phyloP scores from a whole-genome alignment of 2,888 invertebrate genomes.

The Micoletzkya japonica region DNA sequence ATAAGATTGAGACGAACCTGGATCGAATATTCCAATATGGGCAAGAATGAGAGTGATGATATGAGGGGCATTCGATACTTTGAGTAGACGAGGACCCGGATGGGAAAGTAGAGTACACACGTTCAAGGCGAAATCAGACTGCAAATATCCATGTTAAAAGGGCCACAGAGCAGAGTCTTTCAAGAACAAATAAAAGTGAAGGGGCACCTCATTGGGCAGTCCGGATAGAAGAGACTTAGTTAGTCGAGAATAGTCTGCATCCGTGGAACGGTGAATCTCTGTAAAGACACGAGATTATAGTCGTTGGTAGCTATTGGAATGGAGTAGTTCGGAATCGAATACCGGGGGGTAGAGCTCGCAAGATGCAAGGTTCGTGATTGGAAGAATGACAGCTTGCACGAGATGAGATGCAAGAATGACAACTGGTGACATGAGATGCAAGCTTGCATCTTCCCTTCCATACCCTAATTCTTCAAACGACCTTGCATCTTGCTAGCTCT shows the following conservation, averaged over 20 bases:
- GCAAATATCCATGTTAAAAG: neutral
- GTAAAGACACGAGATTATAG: no score
- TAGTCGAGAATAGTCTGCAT: slow-evolving; percentile 75
- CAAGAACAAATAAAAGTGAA: neutral
- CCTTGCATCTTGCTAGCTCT: no score
- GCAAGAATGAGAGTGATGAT: slow-evolving; percentile 86
- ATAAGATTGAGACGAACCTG: no score
- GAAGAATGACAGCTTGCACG: no score
- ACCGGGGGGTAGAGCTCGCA: no score
- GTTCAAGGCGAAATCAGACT: slow-evolving; percentile 93
- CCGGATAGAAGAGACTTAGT: slow-evolving; percentile 90
- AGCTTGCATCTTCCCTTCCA: no score
- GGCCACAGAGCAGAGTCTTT: neutral
- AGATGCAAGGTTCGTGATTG: no score
- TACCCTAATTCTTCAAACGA: no score
- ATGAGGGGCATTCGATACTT: slow-evolving; percentile 82
- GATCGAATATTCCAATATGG: slow-evolving; percentile 89
- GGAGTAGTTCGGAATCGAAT: no score
- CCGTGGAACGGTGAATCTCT: slow-evolving; percentile 25
- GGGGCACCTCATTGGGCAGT: slow-evolving; percentile 82
- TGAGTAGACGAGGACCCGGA: slow-evolving; percentile 75
- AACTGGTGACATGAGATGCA: no score
- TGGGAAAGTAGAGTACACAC: slow-evolving; percentile 92
- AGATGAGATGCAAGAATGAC: no score
- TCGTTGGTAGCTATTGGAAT: no score